phyloP scores from a whole-genome alignment of 1,140 invertebrate species.

The Leguminivora glycinivorella region DNA sequence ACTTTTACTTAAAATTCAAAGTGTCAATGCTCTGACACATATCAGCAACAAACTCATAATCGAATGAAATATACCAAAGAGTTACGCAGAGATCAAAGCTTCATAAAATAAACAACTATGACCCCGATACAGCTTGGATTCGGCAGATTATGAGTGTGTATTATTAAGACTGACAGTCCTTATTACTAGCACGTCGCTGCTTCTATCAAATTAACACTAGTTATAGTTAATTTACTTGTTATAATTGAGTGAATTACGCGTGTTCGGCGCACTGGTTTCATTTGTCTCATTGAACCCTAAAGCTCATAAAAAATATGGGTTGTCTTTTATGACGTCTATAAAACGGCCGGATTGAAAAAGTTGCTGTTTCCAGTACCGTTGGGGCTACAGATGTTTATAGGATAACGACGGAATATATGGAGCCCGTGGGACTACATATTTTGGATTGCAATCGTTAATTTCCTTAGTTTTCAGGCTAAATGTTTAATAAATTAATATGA shows the following conservation, averaged over 20 bases:
- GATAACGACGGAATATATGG: not conserved
- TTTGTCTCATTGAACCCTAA: constrained; percentile 12
- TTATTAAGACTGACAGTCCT: not conserved
- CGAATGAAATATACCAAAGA: too few species aligned
- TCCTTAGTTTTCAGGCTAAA: not conserved
- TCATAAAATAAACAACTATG: not conserved
- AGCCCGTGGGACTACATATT: not conserved
- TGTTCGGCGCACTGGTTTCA: constrained; percentile 4
- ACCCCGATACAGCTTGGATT: not conserved
- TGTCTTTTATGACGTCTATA: constrained; percentile 14
- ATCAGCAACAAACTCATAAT: too few species aligned
- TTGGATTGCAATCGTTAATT: not conserved
- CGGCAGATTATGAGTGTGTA: too few species aligned
- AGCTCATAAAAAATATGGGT: constrained; percentile 16
- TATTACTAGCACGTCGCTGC: not conserved
- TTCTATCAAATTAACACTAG: constrained; percentile 26
- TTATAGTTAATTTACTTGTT: constrained; percentile 25
- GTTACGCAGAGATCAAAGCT: too few species aligned
- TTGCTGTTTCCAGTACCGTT: not conserved
- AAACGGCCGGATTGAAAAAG: constrained; percentile 18
- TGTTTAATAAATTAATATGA: not conserved
- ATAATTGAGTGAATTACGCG: constrained; percentile 9
- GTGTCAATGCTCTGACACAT: too few species aligned
- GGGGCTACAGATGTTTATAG: not conserved
- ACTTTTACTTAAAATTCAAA: too few species aligned